Evolutionary conservation across 2,113 vertebrate genomes (phyloP), one percentile per base, ranked within the genome.

Genomic region (Neoarius graeffei): DNA sequence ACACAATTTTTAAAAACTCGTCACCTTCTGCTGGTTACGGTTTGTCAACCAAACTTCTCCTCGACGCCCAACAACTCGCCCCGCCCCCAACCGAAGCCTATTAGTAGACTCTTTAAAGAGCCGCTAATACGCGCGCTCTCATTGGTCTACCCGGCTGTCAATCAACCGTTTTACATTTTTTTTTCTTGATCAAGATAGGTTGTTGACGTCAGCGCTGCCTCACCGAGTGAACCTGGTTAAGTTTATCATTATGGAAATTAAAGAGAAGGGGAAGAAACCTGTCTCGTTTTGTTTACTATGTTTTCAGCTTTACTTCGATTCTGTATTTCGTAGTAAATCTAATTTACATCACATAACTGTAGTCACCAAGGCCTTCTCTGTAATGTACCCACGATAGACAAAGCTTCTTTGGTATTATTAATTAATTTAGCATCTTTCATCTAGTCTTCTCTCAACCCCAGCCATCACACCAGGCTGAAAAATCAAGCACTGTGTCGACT

Each of bases 11-110:
- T 92, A 17, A 80, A 42, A 89, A 96, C 95, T 96, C 95, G 95
- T 95, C 95, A 95, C 94, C 95, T 94, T 95, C 95, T 94, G 94
- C 92, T 95, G 94, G 94, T 94, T 93, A 93, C 94, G 94, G 94
- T 92, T 93, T 93, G 90, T 92, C 93, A 94, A 94, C 93, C 94
- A 90, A 95, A 92, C 94, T n/a, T 91, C 86, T 88, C 86, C 30
- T 87, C 83, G 88, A 92, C 90, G 85, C 90, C 77, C 86, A 93
- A 84, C 82, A 59, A 71, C 57, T 89, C 76, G 20, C 89, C 90
- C 94, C 94, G 91, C 94, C 95, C 91, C 91, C 91, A 79, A 56
- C 90, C 91, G 90, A 92, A 91, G 90, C 80, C 92, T 89, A 95
- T 96, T 95, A 92, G 94, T 90, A 85, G 91, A 92, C 67, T 90